A percentile compares a stretch with the other conserved stretches of the same genome.
Evolutionary conservation across 2,113 vertebrate genomes (phyloP).

Genomic region (Perccottus glenii): DNA sequence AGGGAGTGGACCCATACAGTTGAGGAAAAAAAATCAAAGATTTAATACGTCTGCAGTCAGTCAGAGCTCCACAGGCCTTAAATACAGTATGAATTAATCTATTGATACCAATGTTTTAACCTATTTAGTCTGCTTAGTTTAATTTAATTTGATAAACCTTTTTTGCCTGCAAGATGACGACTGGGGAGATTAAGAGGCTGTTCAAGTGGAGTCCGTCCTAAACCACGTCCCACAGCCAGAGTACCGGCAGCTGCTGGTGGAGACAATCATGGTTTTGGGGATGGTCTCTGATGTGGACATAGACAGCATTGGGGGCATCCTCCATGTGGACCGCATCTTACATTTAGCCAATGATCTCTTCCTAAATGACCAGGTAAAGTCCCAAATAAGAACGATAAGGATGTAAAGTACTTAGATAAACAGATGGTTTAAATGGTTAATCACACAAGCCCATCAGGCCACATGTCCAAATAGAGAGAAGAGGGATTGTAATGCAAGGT

Average conservation of each 20-base stretch:
- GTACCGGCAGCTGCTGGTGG: slow-evolving; percentile 95
- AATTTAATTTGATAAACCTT: background rate
- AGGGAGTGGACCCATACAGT: no score
- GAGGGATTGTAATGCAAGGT: no score
- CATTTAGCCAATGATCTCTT: slow-evolving; percentile 93
- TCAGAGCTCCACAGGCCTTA: no score
- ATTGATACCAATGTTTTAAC: no score
- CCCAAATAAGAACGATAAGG: background rate
- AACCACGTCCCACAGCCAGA: slow-evolving; percentile 97
- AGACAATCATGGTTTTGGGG: slow-evolving; percentile 90
- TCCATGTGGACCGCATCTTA: slow-evolving; percentile 88
- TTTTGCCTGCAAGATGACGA: slow-evolving; percentile 87
- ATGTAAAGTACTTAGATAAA: background rate
- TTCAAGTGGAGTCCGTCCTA: slow-evolving; percentile 95
- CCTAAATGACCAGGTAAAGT: slow-evolving; percentile 89
- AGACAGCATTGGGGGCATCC: slow-evolving; percentile 89
- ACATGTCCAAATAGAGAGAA: no score
- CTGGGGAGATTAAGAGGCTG: slow-evolving; percentile 95
- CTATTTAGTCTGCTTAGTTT: no score
- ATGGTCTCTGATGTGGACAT: slow-evolving; percentile 91
- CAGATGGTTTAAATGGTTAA: no score
- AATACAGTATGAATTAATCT: no score
- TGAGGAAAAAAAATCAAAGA: no score
- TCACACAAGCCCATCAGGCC: no score
- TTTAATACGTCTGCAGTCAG: no score